Conservation (phyloP, 1,140 invertebrate genomes). For the Drosophila arawakana region DNA sequence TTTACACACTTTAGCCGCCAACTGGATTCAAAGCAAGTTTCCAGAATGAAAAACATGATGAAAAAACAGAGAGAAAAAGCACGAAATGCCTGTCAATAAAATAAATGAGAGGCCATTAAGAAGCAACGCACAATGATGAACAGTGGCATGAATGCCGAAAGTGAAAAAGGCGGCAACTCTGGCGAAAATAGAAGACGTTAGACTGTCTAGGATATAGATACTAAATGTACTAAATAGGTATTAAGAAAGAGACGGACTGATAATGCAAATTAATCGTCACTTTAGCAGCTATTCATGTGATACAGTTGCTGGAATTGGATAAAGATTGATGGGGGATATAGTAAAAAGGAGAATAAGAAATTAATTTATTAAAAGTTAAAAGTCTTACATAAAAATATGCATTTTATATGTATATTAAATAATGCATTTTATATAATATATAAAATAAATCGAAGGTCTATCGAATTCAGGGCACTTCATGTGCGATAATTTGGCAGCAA, state of each 20-base stretch:
- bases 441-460: no score
- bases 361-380: no score
- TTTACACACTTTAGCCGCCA: constrained; percentile 68
- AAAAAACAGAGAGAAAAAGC: constrained; percentile 15
- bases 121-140: constrained; percentile 58
- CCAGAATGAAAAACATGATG: background rate
- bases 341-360: no score
- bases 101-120: constrained; percentile 75
- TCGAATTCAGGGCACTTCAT: no score
- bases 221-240: background rate
- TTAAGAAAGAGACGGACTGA: background rate
- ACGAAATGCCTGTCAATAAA: constrained; percentile 71
- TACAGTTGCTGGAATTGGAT: background rate
- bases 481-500: no score
- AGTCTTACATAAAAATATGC: no score
- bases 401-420: no score
- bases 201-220: background rate
- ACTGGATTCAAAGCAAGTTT: constrained; percentile 37
- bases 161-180: background rate
- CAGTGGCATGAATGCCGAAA: constrained; percentile 55
- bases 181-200: background rate
- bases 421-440: no score
- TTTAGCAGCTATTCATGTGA: background rate
- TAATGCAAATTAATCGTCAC: background rate
- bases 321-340: background rate